Evolutionary conservation across 2,888 invertebrate species (phyloP), one percentile per base, ranked within the genome.

Genomic region (Diplazon laetatorius): DNA sequence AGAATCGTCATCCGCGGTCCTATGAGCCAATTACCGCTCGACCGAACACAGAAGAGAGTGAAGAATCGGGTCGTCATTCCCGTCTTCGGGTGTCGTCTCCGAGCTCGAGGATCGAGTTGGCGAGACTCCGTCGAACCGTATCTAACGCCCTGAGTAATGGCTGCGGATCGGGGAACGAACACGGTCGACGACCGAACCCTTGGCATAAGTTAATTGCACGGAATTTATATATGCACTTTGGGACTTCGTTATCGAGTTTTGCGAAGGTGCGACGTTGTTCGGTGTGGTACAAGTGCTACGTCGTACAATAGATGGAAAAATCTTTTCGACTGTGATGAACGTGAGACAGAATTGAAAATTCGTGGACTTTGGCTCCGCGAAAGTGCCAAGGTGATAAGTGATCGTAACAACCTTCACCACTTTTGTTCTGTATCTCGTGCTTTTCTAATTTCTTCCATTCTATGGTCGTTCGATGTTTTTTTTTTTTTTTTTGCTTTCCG

Each of bases 171-270:
- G 50, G 30, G 30, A 5, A 6, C 4, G 30, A 6, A 6, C 30
- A 30, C 4, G 30, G 30, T n/a, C n/a, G n/a, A 6, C 30, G 30
- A 30, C 76, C 82, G 82, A 84, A 83, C 80, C 83, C 50, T 57
- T 42, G 48, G 70, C 81, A 80, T 84, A 85, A 84, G 78, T 85
- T 84, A 85, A 85, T 85, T 85, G 83, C 82, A 57, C 62, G 63
- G 75, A 81, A 83, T 80, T 83, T 75, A 79, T 81, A n/a, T n/a
- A 85, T 82, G 80, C 82, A 82, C 77, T 72, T 50, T 57, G 73
- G 60, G 50, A 69, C 68, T 79, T 80, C 73, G 78, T 80, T 70
- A 68, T 77, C 72, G 44, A 72, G 65, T 72, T 72, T 77, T 66
- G n/a, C 44, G 16, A 44, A 55, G 44, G 42, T 35, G 35, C 18